Evolutionary conservation across 1,140 invertebrate genomes (phyloP), one percentile per base, ranked within the genome.

Genomic region (Zaprionus vittiger): DNA sequence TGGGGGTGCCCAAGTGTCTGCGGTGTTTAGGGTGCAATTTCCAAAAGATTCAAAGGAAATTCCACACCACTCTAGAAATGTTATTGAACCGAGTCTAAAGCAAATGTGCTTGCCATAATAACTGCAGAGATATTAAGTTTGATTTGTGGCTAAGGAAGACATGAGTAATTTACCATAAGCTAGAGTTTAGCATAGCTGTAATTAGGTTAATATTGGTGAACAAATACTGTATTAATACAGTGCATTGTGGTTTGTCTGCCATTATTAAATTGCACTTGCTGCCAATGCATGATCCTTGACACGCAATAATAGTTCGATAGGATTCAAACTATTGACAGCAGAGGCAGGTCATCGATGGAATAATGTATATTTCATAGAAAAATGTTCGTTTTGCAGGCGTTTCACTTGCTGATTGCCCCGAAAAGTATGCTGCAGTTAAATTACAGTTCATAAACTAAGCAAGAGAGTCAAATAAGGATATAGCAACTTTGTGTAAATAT

Each of bases 1-100:
- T 47, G 41, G 20, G 61, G 15, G 38, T 64, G 34, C n/a, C 54
- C 49, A 63, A 70, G 65, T 69, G 37, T 68, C 57, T 52, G 65
- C 28, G 54, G 38, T 20, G n/a, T 57, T 49, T 67, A 67, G 65
- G 56, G 37, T 15, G 37, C 5, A 15, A 5, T 15, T 37, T 44
- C 17, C 15, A 54, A 20, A n/a, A 24, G 49, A 56, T 28, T 26
- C 47, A 24, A 22, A 11, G 14, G 11, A 14, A 24, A 22, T 14
- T 52, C 11, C n/a, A 14, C 38, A 41, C 9, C 22, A 12, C 11
- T 49, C 9, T 22, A 0, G 17, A 22, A 22, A 22, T 5, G 11
- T 52, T 11, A 52, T 14, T 17, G 1, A 14, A 6, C 15, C 11
- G 4, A 22, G 20, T 52, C 17, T 14, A 52, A 52, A 24, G 20